Base-by-base conservation (phyloP, 2,888 invertebrate genomes). In the Brassicogethes aeneus region DNA sequence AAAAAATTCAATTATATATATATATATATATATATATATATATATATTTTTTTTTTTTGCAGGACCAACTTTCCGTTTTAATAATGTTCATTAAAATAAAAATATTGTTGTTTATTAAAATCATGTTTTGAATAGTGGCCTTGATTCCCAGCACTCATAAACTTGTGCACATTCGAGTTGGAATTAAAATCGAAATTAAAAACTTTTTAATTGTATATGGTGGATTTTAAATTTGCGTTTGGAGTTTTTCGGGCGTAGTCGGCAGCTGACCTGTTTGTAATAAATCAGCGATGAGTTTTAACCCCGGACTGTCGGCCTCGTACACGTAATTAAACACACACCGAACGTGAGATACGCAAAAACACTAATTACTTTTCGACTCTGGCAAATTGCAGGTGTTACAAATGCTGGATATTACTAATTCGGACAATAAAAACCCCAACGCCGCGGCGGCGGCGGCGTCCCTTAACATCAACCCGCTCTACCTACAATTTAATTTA, bases 291-390 rank as follows among this genome's bases (percentile, higher is more conserved):
- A 60, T 53, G 59, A 57, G 55, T 55, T 54, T n/a, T 51, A 45
- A 50, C 49, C 50, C 50, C 51, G 51, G 40, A 43, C 50, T 46
- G 48, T 43, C 48, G 52, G 36, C 39, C 41, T 48, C 50, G 57
- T 56, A 59, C 61, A 60, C 59, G 63, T 60, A 63, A 62, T 64
- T 64, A 61, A 64, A 63, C 61, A 56, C 47, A 45, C 56, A 55
- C 55, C 51, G 59, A 64, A 62, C 64, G 65, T 65, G 65, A 63
- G 62, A 61, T 61, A 59, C 61, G 63, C 64, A 65, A 65, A 66
- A 65, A 65, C 65, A 61, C 65, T 65, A 66, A 65, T 66, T 66
- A 65, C 65, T 64, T 66, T 64, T 59, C 64, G 63, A 61, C 65
- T 57, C 54, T 55, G 59, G 62, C 65, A 65, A 65, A 65, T 65